These are phyloP conservation scores for Boloria selene DNA, from an alignment of 2,888 invertebrate genomes.

Conservation along the genomic window DNA sequence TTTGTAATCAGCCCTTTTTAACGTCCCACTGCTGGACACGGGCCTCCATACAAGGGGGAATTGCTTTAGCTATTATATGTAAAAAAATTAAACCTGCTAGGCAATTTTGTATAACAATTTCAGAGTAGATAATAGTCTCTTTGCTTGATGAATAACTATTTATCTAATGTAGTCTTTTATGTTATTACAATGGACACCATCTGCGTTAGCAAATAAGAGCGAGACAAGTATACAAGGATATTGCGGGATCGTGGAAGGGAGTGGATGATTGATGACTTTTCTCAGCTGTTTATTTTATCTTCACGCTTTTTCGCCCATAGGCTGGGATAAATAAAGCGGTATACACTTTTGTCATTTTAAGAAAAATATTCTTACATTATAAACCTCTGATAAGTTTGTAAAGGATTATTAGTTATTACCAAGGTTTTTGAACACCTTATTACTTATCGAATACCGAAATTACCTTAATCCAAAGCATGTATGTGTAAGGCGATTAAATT, in stretches of 20 bases:
- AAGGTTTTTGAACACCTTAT: not conserved
- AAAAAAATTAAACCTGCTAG: not conserved
- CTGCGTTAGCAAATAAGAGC: slow-evolving; percentile 31
- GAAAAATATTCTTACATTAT: not conserved
- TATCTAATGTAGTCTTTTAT: slow-evolving; percentile 15
- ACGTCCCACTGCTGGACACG: too few relatives aligned
- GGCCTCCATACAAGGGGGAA: too few relatives aligned
- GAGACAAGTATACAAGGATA: slow-evolving; percentile 38
- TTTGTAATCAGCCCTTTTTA: too few relatives aligned
- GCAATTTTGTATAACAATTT: slow-evolving; percentile 21
- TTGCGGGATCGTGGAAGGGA: slow-evolving; percentile 40
- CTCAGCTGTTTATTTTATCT: slow-evolving; percentile 30
- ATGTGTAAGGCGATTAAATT: not conserved
- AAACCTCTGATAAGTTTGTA: not conserved
- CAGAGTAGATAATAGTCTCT: slow-evolving; percentile 16
- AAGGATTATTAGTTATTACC: not conserved
- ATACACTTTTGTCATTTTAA: slow-evolving; percentile 11
- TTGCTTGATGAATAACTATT: slow-evolving; percentile 29
- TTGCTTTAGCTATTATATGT: too few relatives aligned
- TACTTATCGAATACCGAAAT: not conserved
- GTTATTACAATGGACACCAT: slow-evolving; percentile 34
- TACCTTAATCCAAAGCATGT: not conserved
- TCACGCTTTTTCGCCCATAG: slow-evolving; percentile 18
- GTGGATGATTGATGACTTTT: slow-evolving; percentile 34
- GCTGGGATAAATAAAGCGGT: slow-evolving; percentile 4